Conservation (phyloP, 2,797 vertebrate genomes). For the Valencia hispanica region DNA sequence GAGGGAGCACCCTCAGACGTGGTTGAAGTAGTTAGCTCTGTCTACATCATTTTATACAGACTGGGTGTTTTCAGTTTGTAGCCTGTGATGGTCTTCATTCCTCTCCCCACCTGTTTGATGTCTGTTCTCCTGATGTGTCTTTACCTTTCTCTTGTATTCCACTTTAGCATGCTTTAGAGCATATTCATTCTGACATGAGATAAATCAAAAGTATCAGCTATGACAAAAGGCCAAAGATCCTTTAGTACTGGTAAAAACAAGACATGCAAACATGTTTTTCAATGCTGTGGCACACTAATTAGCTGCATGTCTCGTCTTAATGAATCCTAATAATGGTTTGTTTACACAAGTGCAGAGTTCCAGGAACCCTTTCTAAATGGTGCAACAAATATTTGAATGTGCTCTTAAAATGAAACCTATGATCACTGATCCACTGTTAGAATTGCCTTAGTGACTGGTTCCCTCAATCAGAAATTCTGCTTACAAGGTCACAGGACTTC, state of each 20-base stretch:
- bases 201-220: not conserved
- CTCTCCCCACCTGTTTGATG: too few species aligned
- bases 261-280: not conserved
- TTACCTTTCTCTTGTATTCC: too few species aligned
- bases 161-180: too few species aligned
- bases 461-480: not conserved
- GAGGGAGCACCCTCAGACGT: too few species aligned
- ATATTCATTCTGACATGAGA: not conserved
- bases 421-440: not conserved
- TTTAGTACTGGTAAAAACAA: not conserved
- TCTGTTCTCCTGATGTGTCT: too few species aligned
- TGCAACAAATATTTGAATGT: not conserved
- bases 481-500: not conserved
- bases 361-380: not conserved
- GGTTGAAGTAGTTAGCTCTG: too few species aligned
- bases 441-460: not conserved
- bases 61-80: too few species aligned
- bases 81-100: too few species aligned
- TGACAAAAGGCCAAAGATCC: not conserved
- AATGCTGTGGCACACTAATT: not conserved
- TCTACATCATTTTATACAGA: too few species aligned
- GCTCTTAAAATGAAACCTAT: not conserved
- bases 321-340: not conserved
- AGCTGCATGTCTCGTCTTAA: not conserved
- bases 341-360: not conserved